Evolutionary conservation across 1,140 invertebrate genomes (phyloP).

Genomic region (Trichonephila clavipes): DNA sequence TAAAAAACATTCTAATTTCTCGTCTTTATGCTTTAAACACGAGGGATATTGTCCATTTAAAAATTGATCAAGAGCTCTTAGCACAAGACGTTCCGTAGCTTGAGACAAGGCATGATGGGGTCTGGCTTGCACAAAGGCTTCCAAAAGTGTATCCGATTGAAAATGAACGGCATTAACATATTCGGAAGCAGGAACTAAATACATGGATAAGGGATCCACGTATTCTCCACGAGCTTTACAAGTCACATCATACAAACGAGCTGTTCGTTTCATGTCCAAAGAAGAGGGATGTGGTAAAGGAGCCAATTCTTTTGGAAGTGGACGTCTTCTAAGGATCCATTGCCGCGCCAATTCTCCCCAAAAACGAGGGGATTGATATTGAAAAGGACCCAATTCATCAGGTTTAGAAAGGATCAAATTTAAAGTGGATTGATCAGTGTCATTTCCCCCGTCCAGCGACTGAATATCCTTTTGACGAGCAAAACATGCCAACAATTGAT

Average conservation of each 20-base stretch:
- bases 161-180: constrained; percentile 8
- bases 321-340: not conserved
- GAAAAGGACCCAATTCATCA: not conserved
- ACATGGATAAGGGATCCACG: not conserved
- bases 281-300: not conserved
- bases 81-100: not conserved
- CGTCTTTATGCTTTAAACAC: not conserved
- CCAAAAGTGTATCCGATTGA: not conserved
- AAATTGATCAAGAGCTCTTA: not conserved
- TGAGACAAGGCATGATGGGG: not conserved
- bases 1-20: not conserved
- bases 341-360: constrained; percentile 53
- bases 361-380: not conserved
- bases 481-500: not conserved
- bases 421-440: not conserved
- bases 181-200: not conserved
- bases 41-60: not conserved
- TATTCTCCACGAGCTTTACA: not conserved
- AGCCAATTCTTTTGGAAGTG: not conserved
- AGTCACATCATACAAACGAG: not conserved
- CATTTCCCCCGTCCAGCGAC: not conserved
- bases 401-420: not conserved
- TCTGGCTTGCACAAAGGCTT: not conserved
- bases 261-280: not conserved
- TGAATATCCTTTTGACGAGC: not conserved